Evolutionary conservation across 2,888 invertebrate genomes (phyloP).

Genomic region (Caenorhabditis japonica): DNA sequence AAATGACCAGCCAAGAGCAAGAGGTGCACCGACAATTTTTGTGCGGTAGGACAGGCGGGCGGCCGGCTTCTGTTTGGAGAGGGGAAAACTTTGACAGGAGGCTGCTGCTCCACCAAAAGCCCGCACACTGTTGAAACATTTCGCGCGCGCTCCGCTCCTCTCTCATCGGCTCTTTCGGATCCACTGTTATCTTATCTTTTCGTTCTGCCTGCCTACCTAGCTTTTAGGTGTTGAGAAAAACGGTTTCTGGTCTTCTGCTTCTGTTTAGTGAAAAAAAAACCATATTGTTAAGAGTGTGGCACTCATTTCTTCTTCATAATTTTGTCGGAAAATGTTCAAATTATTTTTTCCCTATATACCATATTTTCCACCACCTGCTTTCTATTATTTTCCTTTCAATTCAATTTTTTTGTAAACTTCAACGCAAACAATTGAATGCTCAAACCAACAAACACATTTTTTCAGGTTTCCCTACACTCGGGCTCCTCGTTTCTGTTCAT

Average conservation of each 20-base stretch:
- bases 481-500: not conserved
- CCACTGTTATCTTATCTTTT: not conserved
- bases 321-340: too few relatives aligned
- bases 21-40: constrained; percentile 31
- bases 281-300: too few relatives aligned
- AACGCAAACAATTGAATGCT: too few relatives aligned
- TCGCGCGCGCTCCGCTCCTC: constrained; percentile 32
- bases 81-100: constrained; percentile 42
- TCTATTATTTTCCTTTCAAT: too few relatives aligned
- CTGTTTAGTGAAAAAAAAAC: too few relatives aligned
- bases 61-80: constrained; percentile 49
- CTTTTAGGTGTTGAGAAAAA: too few relatives aligned
- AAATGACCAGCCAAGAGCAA: constrained; percentile 32
- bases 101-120: constrained; percentile 11
- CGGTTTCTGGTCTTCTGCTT: too few relatives aligned
- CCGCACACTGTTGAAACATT: constrained; percentile 28
- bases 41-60: constrained; percentile 36
- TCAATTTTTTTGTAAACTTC: too few relatives aligned
- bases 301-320: too few relatives aligned
- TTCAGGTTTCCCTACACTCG: not conserved
- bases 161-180: constrained; percentile 33
- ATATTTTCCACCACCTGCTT: too few relatives aligned
- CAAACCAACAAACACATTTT: not conserved
- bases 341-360: too few relatives aligned
- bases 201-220: not conserved